Evolutionary conservation across 23 tunicate species (phyloP).

Genomic region (Trididemnum miniatum): DNA sequence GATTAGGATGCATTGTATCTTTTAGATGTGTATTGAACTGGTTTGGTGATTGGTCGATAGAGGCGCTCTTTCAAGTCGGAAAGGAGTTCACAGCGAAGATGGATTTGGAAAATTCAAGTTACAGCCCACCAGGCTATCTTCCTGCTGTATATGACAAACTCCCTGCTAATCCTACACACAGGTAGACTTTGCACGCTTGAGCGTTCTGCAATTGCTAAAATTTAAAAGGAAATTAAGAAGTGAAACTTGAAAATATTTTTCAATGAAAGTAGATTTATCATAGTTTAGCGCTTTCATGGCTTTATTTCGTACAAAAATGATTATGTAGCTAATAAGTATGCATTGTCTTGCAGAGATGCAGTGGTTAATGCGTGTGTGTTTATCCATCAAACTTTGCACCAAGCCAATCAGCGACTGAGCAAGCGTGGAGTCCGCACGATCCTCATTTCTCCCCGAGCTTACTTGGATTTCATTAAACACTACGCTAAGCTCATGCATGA

Average conservation of each 20-base stretch:
- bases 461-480: constrained; percentile 91
- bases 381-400: constrained; percentile 95
- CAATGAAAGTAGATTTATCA: too few relatives aligned
- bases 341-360: constrained; percentile 79
- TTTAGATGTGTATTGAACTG: constrained; percentile 96
- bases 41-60: constrained; percentile 99
- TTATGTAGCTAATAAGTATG: too few relatives aligned
- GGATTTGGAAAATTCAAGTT: constrained; percentile 88
- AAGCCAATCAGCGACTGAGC: constrained; percentile 74
- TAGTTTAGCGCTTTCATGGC: too few relatives aligned
- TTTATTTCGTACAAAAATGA: too few relatives aligned
- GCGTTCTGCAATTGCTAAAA: too few relatives aligned
- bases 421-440: constrained; percentile 86
- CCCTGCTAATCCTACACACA: constrained; percentile 70
- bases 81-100: constrained; percentile 91
- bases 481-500: constrained; percentile 94
- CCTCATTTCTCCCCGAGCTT: constrained; percentile 87
- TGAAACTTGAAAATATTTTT: too few relatives aligned
- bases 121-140: constrained; percentile 68
- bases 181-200: too few relatives aligned
- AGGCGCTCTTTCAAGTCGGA: constrained; percentile 96
- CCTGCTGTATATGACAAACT: constrained; percentile 74
- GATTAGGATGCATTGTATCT: not conserved
- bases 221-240: too few relatives aligned
- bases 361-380: constrained; percentile 96